Evolutionary conservation across 1,140 invertebrate genomes (phyloP).

Genomic region (Colletes gigas): DNA sequence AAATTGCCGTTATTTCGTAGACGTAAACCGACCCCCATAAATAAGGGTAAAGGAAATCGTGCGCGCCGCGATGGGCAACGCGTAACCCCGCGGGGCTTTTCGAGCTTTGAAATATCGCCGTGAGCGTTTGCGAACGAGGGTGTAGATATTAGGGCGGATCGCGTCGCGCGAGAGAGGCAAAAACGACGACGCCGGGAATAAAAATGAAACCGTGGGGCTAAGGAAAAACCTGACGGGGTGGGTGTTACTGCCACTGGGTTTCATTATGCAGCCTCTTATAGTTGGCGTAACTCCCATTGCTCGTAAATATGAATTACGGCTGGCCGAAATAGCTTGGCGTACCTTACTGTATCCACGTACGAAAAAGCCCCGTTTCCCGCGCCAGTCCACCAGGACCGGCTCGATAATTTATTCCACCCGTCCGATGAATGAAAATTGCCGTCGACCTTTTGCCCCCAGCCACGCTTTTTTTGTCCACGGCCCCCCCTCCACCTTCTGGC

Average conservation of each 20-base stretch:
- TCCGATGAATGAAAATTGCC: constrained; percentile 72
- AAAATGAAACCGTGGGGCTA: constrained; percentile 45
- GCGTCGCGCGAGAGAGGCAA: constrained; percentile 36
- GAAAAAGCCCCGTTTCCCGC: constrained; percentile 41
- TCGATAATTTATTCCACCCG: constrained; percentile 72
- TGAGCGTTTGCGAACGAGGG: constrained; percentile 12
- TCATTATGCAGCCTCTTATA: constrained; percentile 79
- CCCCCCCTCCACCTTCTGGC: not conserved
- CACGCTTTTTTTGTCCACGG: not conserved
- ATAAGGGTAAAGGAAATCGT: constrained; percentile 30
- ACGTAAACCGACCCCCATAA: constrained; percentile 27
- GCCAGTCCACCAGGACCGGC: constrained; percentile 37
- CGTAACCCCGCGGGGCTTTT: not conserved
- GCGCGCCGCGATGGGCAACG: constrained; percentile 8
- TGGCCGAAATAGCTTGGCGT: constrained; percentile 72
- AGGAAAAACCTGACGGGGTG: constrained; percentile 35
- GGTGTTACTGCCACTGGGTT: constrained; percentile 68
- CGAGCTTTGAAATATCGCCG: constrained; percentile 41
- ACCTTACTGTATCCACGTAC: constrained; percentile 63
- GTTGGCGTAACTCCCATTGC: constrained; percentile 77
- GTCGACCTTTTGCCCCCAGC: not conserved
- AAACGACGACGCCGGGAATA: constrained; percentile 40
- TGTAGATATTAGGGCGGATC: constrained; percentile 65
- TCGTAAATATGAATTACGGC: constrained; percentile 78
- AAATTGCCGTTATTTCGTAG: constrained; percentile 37